Base-by-base conservation (phyloP, 2,888 invertebrate species). In the Melanotus villosus region DNA sequence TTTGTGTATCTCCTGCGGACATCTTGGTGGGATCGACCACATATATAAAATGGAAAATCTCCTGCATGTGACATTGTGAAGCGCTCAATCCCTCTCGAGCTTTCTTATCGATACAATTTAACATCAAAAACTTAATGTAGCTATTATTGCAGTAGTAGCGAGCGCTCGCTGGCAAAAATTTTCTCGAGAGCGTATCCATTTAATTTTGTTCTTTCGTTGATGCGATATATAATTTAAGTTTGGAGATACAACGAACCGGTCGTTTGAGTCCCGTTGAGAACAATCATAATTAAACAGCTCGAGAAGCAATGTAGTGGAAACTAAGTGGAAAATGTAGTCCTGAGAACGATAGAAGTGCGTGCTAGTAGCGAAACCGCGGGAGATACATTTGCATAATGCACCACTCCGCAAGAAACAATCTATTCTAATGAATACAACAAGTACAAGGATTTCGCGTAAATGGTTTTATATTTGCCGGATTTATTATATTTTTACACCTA, bases 331-430 rank as follows among this genome's bases (percentile, higher is more conserved):
- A 76, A 76, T 77, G 75, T 73, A 71, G 71, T 75, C 72, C 62
- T 47, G 58, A 47, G 63, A 57, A 52, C 52, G 74, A 75, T 77
- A 75, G 71, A 73, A 78, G 76, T 79, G 77, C 77, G 78, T 78
- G 73, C 76, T 75, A 72, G 75, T 76, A 66, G 72, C 57, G 74
- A 76, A 75, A 77, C 79, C 76, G 75, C 78, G 77, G 79, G 77
- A 76, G 79, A 76, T 77, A 78, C 78, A 81, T 80, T 79, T 80
- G 76, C 81, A 81, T 81, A 79, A 80, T 80, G 79, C 77, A 79
- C 72, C 77, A 77, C 78, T 77, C 77, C 68, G 58, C 70, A 66
- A 73, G 72, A 70, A 75, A 62, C 67, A 71, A 71, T 67, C 63
- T 68, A 60, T 68, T 59, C 64, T 71, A 71, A 71, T 71, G 71